A percentile compares a stretch with the other conserved stretches of the same genome.
Evolutionary conservation across 1,140 invertebrate genomes (phyloP).

Genomic region (Zaprionus vittiger): DNA sequence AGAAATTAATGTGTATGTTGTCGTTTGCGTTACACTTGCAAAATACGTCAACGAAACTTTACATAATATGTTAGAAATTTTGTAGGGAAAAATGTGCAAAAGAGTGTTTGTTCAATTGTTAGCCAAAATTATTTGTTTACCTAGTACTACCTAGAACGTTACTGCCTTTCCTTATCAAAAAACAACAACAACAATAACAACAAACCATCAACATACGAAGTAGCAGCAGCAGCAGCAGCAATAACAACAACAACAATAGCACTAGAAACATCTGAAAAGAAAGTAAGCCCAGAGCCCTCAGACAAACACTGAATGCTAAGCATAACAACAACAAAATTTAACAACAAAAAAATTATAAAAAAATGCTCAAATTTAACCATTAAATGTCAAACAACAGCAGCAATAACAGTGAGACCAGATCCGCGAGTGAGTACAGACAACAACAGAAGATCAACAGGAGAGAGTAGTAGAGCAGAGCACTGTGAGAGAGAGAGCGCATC

Average conservation of each 20-base stretch:
- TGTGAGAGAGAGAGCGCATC: slow-evolving; percentile 5
- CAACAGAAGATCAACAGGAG: slow-evolving; percentile 15
- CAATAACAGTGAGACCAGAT: slow-evolving; percentile 24
- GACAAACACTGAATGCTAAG: slow-evolving; percentile 34
- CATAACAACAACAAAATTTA: slow-evolving; percentile 31
- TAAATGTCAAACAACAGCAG: slow-evolving; percentile 66
- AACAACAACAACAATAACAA: slow-evolving; percentile 17
- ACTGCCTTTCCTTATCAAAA: slow-evolving; percentile 52
- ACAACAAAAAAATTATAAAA: slow-evolving; percentile 40
- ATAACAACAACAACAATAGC: slow-evolving; percentile 21
- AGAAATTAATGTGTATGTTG: slow-evolving; percentile 31
- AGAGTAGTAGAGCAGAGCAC: slow-evolving; percentile 1
- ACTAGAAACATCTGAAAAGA: slow-evolving; percentile 12
- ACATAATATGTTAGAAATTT: slow-evolving; percentile 48
- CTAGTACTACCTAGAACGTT: slow-evolving; percentile 67
- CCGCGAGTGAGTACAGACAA: slow-evolving; percentile 13
- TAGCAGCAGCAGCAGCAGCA: slow-evolving; percentile 19
- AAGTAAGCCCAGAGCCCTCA: slow-evolving; percentile 32
- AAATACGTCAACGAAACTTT: slow-evolving; percentile 55
- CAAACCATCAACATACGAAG: slow-evolving; percentile 9
- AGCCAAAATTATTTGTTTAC: slow-evolving; percentile 80
- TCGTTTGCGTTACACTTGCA: slow-evolving; percentile 44
- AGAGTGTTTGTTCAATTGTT: slow-evolving; percentile 79
- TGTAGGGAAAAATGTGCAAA: slow-evolving; percentile 72
- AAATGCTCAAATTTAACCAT: slow-evolving; percentile 69